phyloP scores from a whole-genome alignment of 2,888 invertebrate species.

The Smittia sp. region DNA sequence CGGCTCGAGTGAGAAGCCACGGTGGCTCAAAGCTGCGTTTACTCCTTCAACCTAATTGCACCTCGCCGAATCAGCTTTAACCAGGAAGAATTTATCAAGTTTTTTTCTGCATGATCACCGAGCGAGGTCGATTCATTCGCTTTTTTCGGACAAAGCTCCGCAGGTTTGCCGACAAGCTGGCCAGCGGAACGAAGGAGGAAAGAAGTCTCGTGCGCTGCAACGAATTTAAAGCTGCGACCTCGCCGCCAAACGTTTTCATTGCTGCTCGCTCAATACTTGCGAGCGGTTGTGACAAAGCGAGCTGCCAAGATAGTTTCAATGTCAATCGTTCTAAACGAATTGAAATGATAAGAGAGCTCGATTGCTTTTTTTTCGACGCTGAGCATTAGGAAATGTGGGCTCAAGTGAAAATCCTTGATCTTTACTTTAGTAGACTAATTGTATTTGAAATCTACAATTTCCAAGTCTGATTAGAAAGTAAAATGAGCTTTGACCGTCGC shows the following conservation, averaged over 20 bases:
- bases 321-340: neutral
- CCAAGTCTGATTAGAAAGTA: constrained; percentile 1
- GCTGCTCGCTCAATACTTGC: neutral
- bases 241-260: neutral
- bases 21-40: neutral
- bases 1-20: neutral
- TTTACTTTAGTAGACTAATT: neutral
- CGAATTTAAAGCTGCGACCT: neutral
- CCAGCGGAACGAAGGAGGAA: neutral
- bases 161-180: neutral
- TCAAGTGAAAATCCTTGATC: constrained; percentile 4
- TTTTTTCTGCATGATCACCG: constrained; percentile 12
- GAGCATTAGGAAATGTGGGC: constrained; percentile 4
- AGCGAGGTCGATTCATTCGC: neutral
- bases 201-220: neutral
- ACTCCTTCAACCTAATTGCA: neutral
- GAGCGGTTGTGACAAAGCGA: neutral
- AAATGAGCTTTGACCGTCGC: neutral
- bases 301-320: constrained; percentile 3
- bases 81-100: constrained; percentile 5
- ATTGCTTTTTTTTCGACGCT: neutral
- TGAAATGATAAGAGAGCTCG: neutral
- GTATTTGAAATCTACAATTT: neutral
- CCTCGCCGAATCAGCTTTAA: neutral
- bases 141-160: neutral